Conservation (phyloP, 2,113 vertebrate species). For the Hyperopisus bebe region DNA sequence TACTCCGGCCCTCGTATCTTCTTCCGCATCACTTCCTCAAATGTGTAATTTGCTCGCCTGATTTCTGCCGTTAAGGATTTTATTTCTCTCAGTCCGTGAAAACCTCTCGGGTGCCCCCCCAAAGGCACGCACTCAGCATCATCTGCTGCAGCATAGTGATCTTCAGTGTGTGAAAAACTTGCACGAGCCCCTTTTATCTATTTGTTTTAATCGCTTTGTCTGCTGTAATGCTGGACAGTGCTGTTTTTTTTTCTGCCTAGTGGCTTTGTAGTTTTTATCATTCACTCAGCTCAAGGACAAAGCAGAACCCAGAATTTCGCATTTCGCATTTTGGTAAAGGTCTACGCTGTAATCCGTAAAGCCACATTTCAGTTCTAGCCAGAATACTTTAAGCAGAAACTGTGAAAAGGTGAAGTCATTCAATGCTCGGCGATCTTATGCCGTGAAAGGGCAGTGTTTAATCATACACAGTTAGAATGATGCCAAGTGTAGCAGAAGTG, state of each 20-base stretch:
- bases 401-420: background rate
- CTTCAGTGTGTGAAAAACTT: background rate
- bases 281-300: constrained; percentile 38
- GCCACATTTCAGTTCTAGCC: background rate
- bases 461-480: background rate
- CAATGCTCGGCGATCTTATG: background rate
- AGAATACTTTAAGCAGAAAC: background rate
- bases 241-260: background rate
- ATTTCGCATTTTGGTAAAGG: constrained; percentile 9
- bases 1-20: background rate
- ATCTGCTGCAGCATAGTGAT: background rate
- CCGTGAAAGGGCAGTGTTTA: background rate
- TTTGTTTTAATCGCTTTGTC: background rate
- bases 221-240: background rate
- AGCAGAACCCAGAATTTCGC: constrained; percentile 58
- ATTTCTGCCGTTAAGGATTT: background rate
- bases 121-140: background rate
- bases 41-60: background rate
- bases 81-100: background rate
- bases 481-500: background rate
- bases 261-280: constrained; percentile 6
- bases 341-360: background rate
- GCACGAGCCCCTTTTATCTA: background rate
- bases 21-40: background rate
- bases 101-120: background rate